These are phyloP conservation scores for Strigamia crassipes DNA, from an alignment of 2,888 invertebrate species.

Conservation along the genomic window DNA sequence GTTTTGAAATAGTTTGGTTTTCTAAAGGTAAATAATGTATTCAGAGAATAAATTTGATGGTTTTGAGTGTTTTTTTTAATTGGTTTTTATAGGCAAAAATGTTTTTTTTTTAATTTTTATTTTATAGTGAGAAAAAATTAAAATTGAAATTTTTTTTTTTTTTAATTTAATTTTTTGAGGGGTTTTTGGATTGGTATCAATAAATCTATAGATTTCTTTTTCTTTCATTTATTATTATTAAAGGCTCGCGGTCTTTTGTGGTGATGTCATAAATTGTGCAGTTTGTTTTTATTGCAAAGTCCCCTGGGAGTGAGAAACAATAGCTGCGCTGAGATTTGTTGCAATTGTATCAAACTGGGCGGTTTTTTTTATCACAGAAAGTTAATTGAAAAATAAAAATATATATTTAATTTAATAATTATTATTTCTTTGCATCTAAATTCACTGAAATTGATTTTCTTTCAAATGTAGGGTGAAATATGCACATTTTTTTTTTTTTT, in stretches of 20 bases:
- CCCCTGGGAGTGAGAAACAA: neutral
- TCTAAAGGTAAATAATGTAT: neutral
- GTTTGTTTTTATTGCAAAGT: neutral
- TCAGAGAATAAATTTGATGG: neutral
- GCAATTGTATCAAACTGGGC: neutral
- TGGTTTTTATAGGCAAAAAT: neutral
- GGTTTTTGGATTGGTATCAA: neutral
- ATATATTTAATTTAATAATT: too few relatives aligned
- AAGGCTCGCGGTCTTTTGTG: neutral
- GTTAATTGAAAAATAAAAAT: too few relatives aligned
- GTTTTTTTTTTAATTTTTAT: too few relatives aligned
- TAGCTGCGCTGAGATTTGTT: neutral
- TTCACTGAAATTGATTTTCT: neutral
- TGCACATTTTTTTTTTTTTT: neutral
- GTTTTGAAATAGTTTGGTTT: neutral
- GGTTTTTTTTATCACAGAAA: neutral
- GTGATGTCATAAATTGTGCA: conserved; percentile 2
- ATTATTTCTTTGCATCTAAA: too few relatives aligned
- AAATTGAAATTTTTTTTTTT: too few relatives aligned
- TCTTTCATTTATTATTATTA: neutral
- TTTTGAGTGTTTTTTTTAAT: neutral
- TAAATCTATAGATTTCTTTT: neutral
- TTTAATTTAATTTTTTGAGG: neutral
- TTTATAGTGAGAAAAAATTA: too few relatives aligned
- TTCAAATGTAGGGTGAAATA: neutral